Conservation (phyloP, 2,797 vertebrate species). For the Cottoperca gobio region DNA sequence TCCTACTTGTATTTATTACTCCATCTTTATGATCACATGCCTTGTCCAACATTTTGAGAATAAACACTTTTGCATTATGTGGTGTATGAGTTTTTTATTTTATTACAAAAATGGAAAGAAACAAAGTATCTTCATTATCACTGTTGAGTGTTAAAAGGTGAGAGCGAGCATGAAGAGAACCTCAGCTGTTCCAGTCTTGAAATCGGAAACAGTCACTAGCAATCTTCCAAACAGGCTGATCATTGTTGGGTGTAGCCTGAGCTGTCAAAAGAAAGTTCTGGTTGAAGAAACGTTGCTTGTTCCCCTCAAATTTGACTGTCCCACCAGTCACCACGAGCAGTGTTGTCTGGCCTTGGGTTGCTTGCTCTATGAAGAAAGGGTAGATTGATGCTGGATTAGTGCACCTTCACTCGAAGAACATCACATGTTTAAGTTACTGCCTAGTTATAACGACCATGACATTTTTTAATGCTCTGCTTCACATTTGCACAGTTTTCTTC, state of each 20-base stretch:
- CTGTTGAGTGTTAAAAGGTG: not conserved
- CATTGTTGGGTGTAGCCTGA: constrained; percentile 88
- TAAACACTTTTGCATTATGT: constrained; percentile 73
- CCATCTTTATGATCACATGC: constrained; percentile 56
- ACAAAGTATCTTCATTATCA: not conserved
- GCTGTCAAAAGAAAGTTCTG: constrained; percentile 97
- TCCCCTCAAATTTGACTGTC: constrained; percentile 95
- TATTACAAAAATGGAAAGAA: constrained; percentile 46
- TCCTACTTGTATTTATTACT: constrained; percentile 71
- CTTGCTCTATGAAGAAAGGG: constrained; percentile 87
- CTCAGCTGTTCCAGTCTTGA: constrained; percentile 92
- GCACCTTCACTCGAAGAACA: not conserved
- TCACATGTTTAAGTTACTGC: not conserved
- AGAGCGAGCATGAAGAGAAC: not conserved
- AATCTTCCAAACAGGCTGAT: constrained; percentile 95
- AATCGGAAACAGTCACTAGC: constrained; percentile 98
- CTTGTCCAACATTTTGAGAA: constrained; percentile 70
- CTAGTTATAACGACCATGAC: not conserved
- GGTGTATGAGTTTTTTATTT: constrained; percentile 27
- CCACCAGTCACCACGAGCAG: constrained; percentile 94
- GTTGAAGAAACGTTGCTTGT: constrained; percentile 94
- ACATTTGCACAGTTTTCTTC: not conserved
- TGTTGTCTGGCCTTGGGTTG: constrained; percentile 94
- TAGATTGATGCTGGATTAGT: not conserved
- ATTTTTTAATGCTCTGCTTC: not conserved